Evolutionary conservation across 2,113 vertebrate species (phyloP), one percentile per base, ranked within the genome.

Genomic region (Cariama cristata): DNA sequence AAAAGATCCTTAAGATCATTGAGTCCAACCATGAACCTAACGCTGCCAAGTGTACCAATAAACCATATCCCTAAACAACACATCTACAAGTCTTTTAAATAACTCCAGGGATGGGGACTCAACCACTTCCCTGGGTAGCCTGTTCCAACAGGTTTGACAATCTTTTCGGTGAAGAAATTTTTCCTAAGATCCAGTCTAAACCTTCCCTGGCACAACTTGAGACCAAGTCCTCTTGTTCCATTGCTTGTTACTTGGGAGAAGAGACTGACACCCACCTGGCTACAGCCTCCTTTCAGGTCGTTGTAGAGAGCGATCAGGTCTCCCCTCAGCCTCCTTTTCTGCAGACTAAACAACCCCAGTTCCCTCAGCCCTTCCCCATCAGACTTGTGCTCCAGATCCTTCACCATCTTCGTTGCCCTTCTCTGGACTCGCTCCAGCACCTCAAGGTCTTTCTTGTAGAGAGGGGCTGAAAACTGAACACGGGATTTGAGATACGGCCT

Each of bases 1-100:
- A 17, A 87, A 88, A 72, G 12, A 27, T 11, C 7, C 2, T 71
- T 56, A 52, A 63, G 26, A 49, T 47, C 40, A 56, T 11, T 1
- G 6, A 67, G 35, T 50, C 42, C 13, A 30, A 15, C 2, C 0
- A 0, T 27, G 17, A 88, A 63, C 12, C 26, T 26, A 67, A 20
- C 4, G 10, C 11, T 14, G 5, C 4, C 4, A 58, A 64, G 14
- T 12, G 14, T 12, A 50, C 3, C 0, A 1, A 9, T 45, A 50
- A 68, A 44, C 14, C 9, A 22, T 24, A 11, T 53, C 53, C 32
- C 11, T 18, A 19, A 53, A 38, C 3, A 3, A 14, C 22, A 19
- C 16, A 24, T 33, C 47, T 22, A 59, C 12, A 4, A 8, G 1
- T 38, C 9, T 82, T 52, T 44, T 18, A 35, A 86, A 52, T 33